Conservation (phyloP, 2,113 vertebrate species). For the Oncorhynchus masou region DNA sequence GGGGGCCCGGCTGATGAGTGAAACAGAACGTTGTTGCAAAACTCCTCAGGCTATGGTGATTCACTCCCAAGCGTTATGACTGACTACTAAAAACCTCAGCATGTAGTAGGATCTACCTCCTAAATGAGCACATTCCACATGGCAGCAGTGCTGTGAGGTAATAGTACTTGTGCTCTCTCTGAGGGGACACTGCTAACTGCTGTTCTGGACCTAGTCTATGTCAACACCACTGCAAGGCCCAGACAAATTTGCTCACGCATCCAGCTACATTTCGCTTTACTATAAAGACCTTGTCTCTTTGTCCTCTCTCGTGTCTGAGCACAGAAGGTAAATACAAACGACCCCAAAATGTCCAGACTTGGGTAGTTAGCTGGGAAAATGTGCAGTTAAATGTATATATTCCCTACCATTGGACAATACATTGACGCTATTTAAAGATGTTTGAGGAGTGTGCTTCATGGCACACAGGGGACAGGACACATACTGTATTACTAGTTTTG, state of each 20-base stretch:
- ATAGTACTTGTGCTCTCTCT: no score
- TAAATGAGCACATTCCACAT: not conserved
- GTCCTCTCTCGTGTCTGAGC: not conserved
- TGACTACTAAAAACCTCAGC: conserved; percentile 47
- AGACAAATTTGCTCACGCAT: conserved; percentile 12
- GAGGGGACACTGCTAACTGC: not conserved
- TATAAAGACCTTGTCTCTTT: conserved; percentile 2
- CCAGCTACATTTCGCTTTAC: not conserved
- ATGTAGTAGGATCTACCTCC: not conserved
- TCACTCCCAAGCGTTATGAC: conserved; percentile 61
- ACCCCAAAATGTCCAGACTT: not conserved
- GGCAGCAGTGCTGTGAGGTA: conserved; percentile 32
- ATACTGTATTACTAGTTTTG: no score
- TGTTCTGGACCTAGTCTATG: conserved; percentile 12
- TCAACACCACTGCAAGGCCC: conserved; percentile 1
- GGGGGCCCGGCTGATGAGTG: conserved; percentile 38
- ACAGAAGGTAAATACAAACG: not conserved
- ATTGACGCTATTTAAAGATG: not conserved
- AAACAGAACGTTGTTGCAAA: conserved; percentile 70
- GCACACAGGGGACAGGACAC: not conserved
- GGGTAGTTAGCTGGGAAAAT: not conserved
- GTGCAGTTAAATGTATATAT: not conserved
- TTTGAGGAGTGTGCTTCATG: conserved; percentile 3
- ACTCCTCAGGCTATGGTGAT: conserved; percentile 65
- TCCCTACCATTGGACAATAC: not conserved